Evolutionary conservation across 2,888 invertebrate genomes (phyloP), one percentile per base, ranked within the genome.

Genomic region (Julus scandinavius): DNA sequence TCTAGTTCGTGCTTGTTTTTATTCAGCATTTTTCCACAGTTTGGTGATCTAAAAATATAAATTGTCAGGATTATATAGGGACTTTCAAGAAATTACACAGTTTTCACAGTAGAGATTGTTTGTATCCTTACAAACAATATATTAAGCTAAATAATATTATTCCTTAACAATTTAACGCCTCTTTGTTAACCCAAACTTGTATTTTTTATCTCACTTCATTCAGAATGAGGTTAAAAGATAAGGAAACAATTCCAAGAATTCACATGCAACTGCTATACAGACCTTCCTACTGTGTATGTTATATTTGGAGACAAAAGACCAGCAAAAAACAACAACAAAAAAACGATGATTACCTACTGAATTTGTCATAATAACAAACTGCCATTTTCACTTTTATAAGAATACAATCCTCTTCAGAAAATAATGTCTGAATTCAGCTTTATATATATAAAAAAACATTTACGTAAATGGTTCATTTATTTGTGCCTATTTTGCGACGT

Each of bases 121-220:
- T 54, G 54, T 5, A 54, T 17, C 4, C 54, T 54, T 13, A 17
- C 17, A 54, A 54, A 54, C 13, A 54, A 54, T 17, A 15, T 15
- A 54, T 54, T 13, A 13, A 54, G 9, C 29, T 7, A 72, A 72
- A 72, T 72, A 72, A 72, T 29, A 29, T 29, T 29, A 29, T 29
- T 72, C 72, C 29, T 72, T 72, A 2, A 72, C 13, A n/a, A 9
- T 72, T 72, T 54, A 72, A 20, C n/a, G 7, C n/a, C 20, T 63
- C 63, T n/a, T 63, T 63, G 63, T 63, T n/a, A 63, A 72, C 72
- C 72, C 13, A 72, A 72, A 72, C 72, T 7, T 72, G n/a, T 29
- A 72, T 29, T 72, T n/a, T n/a, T 29, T 11, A 11, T 72, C 11
- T 5, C 29, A 9, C 7, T 72, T 29, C 9, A 72, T 72, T 72